Conservation (phyloP, 35 echinoderm and acorn worm species). For the Lytechinus pictus region DNA sequence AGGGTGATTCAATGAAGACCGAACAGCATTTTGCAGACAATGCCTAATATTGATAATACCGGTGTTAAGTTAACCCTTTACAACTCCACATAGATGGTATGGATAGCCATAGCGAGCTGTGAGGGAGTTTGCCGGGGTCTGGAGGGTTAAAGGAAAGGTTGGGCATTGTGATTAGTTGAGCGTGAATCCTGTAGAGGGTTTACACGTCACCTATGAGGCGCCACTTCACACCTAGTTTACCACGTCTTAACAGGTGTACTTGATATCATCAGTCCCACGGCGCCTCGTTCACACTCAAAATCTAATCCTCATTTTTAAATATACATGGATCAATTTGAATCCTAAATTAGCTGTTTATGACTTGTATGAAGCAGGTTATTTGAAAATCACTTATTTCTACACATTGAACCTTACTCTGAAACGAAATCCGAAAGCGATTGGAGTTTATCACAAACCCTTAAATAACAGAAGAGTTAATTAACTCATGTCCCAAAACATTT, state of each 20-base stretch:
- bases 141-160: background rate
- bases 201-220: slow-evolving; percentile 13
- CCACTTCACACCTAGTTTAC: slow-evolving; percentile 29
- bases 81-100: background rate
- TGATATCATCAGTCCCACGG: background rate
- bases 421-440: too few species aligned
- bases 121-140: background rate
- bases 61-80: background rate
- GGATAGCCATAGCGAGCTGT: background rate
- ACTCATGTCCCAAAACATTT: too few species aligned
- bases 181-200: slow-evolving; percentile 41
- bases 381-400: too few species aligned
- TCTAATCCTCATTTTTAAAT: background rate
- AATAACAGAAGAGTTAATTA: too few species aligned
- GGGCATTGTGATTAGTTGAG: slow-evolving; percentile 6
- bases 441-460: too few species aligned
- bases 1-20: background rate
- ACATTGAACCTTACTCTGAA: too few species aligned
- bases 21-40: background rate
- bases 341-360: too few species aligned
- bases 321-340: too few species aligned
- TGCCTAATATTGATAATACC: background rate
- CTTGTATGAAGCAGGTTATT: too few species aligned
- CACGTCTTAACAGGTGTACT: slow-evolving; percentile 37
- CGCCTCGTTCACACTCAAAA: background rate